Evolutionary conservation across 53 echinoderm and acorn worm species (phyloP).

Genomic region (Echinometra lucunter): DNA sequence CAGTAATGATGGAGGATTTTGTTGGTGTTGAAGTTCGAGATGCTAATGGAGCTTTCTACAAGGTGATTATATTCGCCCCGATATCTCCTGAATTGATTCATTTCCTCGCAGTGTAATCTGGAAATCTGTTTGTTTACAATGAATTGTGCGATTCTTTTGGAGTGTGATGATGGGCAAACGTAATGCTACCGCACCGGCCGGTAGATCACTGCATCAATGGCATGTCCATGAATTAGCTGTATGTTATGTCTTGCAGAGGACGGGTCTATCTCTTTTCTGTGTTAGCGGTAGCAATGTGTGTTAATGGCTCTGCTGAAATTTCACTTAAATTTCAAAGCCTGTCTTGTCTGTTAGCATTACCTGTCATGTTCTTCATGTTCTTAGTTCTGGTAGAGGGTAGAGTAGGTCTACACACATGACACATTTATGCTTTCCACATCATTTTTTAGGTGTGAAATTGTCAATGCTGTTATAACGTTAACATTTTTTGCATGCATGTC

Average conservation of each 20-base stretch:
- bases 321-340: too few relatives aligned
- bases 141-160: neutral
- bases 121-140: neutral
- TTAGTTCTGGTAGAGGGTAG: neutral
- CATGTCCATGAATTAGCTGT: too few relatives aligned
- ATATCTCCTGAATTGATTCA: neutral
- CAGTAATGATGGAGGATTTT: conserved; percentile 47
- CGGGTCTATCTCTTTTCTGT: too few relatives aligned
- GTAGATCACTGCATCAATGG: too few relatives aligned
- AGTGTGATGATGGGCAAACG: neutral
- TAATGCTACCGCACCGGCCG: too few relatives aligned
- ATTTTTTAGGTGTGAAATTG: too few relatives aligned
- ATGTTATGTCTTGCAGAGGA: too few relatives aligned
- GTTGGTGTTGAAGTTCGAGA: conserved; percentile 55
- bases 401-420: neutral
- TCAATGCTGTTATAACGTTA: too few relatives aligned
- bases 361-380: neutral
- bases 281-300: too few relatives aligned
- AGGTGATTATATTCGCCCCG: neutral
- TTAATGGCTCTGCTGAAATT: too few relatives aligned
- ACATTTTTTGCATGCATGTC: too few relatives aligned
- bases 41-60: conserved; percentile 51
- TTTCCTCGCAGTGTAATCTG: neutral
- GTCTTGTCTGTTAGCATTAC: neutral
- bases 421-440: too few relatives aligned